phyloP scores from a whole-genome alignment of 1,140 invertebrate genomes.

The Nylanderia fulva region DNA sequence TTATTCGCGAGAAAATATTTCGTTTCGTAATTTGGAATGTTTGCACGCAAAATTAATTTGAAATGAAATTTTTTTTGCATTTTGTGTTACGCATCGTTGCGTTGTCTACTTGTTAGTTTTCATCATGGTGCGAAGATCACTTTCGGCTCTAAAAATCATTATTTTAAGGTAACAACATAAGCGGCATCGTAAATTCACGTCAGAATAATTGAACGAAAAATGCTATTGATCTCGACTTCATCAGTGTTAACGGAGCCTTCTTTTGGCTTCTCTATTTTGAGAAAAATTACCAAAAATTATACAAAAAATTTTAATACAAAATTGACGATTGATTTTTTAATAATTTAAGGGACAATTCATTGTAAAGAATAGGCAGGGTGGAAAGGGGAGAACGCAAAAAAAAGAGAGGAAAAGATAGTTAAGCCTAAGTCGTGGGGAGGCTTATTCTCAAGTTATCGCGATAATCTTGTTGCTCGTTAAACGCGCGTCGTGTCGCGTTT shows the following conservation, averaged over 20 bases:
- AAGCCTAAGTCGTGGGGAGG: neutral
- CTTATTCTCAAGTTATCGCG: slow-evolving; percentile 1
- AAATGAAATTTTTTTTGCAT: neutral
- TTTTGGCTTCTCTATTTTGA: neutral
- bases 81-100: neutral
- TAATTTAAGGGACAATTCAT: neutral
- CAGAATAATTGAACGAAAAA: slow-evolving; percentile 34
- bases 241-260: neutral
- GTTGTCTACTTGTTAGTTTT: neutral
- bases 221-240: slow-evolving; percentile 50
- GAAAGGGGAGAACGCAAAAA: too few relatives aligned
- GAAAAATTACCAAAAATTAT: slow-evolving; percentile 39
- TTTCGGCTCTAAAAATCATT: slow-evolving; percentile 43
- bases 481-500: slow-evolving; percentile 2
- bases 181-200: slow-evolving; percentile 49
- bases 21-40: neutral
- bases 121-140: neutral
- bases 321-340: neutral
- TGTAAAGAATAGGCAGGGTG: neutral
- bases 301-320: neutral
- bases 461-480: slow-evolving; percentile 25
- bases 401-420: too few relatives aligned
- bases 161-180: slow-evolving; percentile 47
- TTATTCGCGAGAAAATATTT: neutral
- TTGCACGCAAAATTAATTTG: neutral